A percentile compares a stretch with the other conserved stretches of the same genome.
These are phyloP conservation scores for Semotilus atromaculatus DNA, from an alignment of 2,797 vertebrate genomes.

Conservation along the genomic window DNA sequence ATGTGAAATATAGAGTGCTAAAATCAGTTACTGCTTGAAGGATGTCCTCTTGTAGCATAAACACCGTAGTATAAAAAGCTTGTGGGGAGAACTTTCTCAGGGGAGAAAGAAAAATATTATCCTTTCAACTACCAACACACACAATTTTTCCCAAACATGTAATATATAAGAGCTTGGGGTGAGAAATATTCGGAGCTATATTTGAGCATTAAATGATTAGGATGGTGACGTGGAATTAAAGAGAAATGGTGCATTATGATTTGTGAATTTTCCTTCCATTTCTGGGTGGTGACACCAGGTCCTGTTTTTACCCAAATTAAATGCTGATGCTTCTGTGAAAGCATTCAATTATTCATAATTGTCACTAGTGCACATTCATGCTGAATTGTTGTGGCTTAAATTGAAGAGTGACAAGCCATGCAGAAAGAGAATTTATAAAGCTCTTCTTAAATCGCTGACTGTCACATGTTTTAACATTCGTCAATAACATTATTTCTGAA, in stretches of 20 bases:
- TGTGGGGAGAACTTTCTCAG: conserved; percentile 65
- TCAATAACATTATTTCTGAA: background rate
- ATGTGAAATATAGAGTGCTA: conserved; percentile 41
- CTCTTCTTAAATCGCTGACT: conserved; percentile 58
- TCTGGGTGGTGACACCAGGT: conserved; percentile 18
- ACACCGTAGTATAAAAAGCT: conserved; percentile 79
- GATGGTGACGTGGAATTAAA: background rate
- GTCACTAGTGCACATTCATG: conserved; percentile 44
- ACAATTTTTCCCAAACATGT: background rate
- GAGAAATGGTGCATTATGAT: background rate
- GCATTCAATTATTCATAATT: conserved; percentile 59
- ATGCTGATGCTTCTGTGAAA: conserved; percentile 52
- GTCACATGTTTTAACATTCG: background rate
- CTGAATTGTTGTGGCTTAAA: conserved; percentile 48
- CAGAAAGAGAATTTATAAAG: conserved; percentile 46
- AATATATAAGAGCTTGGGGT: background rate
- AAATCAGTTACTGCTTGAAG: conserved; percentile 49
- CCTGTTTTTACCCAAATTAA: conserved; percentile 35
- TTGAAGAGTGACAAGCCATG: conserved; percentile 47
- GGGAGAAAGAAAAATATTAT: conserved; percentile 58
- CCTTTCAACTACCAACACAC: conserved; percentile 49
- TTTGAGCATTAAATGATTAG: background rate
- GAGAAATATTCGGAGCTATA: background rate
- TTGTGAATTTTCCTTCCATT: conserved; percentile 20
- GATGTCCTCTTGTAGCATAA: conserved; percentile 64